Evolutionary conservation across 1,140 invertebrate genomes (phyloP), one percentile per base, ranked within the genome.

Genomic region (Lineus longissimus): DNA sequence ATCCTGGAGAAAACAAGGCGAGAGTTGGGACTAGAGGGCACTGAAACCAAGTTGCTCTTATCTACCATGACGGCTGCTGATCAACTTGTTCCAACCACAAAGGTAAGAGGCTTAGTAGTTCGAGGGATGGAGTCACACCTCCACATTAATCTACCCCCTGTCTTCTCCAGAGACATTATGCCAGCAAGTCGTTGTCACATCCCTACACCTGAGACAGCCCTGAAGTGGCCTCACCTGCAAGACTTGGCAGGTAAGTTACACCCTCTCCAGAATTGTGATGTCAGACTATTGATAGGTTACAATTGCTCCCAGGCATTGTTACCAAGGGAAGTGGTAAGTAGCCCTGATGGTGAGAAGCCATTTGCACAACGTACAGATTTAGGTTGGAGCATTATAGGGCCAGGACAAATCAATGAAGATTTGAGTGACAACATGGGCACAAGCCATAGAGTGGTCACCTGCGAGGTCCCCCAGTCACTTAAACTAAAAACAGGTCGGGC

Each of bases 171-270:
- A 54, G 51, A 61, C 17, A 64, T 69, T 2, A 68, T 69, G 62
- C 67, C 67, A 13, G 61, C 64, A 9, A 63, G 66, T 43, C 17
- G 66, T n/a, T 33, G 41, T 4, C 66, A 67, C 36, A 67, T 67
- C 25, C 65, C 57, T 4, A 57, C 62, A 4, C 61, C 62, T 7
- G 62, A 61, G 31, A 63, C 33, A 15, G 62, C 65, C 15, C 55
- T 13, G 17, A 19, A 47, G n/a, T 63, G 57, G 65, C 45, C 62
- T 1, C 40, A 67, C 47, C 31, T 67, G 47, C 25, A 61, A 57
- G 13, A 4, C 6, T 31, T 63, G 11, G 57, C 51, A 7, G 29
- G 25, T 1, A 19, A 56, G n/a, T 23, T 64, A 27, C 17, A 36
- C 4, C 17, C 15, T 33, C 15, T 62, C 17, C 30, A 41, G 1